A percentile compares a stretch with the other conserved stretches of the same genome.
Evolutionary conservation across 64 coral and sea anemone genomes (phyloP).

Genomic region (Montipora sp.): DNA sequence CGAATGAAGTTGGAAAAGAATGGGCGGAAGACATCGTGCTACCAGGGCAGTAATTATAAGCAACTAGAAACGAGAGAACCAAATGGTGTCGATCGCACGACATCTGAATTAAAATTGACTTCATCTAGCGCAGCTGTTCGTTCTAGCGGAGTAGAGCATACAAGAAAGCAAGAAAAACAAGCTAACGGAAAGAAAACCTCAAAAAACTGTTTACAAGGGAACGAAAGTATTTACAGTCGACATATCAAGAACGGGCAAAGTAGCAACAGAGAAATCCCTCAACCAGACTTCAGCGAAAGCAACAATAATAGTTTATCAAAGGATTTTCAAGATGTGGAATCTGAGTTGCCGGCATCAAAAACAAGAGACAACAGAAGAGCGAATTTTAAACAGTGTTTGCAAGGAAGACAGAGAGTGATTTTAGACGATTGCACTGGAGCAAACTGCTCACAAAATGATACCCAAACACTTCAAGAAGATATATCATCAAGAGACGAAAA

Average conservation of each 20-base stretch:
- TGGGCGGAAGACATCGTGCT: neutral
- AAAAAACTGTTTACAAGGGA: neutral
- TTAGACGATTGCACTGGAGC: neutral
- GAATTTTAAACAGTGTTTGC: neutral
- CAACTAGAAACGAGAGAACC: neutral
- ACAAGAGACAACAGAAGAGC: neutral
- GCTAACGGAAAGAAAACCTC: neutral
- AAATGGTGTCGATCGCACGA: neutral
- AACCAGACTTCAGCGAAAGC: neutral
- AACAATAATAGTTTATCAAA: too few relatives aligned
- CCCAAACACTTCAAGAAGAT: neutral
- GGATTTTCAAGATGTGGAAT: neutral
- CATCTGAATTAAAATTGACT: neutral
- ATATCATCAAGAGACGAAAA: slow-evolving; percentile 54
- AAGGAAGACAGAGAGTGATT: neutral
- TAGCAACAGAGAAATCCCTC: neutral
- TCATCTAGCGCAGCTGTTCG: neutral
- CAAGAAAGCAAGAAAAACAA: neutral
- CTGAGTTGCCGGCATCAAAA: neutral
- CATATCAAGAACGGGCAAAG: slow-evolving; percentile 18
- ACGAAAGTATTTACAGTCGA: slow-evolving; percentile 41
- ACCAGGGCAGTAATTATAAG: neutral
- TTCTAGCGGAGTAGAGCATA: neutral
- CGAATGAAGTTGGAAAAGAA: neutral
- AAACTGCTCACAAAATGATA: neutral